These are phyloP conservation scores for Aporophyla lueneburgensis DNA, from an alignment of 2,888 invertebrate genomes.

Conservation along the genomic window DNA sequence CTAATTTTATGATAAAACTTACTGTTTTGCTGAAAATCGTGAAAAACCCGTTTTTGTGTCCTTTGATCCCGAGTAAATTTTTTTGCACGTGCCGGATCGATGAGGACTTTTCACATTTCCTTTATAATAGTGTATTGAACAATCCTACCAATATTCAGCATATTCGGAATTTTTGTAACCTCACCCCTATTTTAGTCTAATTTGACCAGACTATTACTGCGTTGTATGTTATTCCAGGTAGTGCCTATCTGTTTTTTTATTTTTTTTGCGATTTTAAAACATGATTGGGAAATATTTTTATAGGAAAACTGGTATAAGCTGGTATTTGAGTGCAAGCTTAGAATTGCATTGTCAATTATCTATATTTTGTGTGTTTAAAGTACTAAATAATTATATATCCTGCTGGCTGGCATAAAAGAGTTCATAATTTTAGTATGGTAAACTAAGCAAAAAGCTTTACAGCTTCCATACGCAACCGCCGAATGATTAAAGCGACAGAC, in stretches of 20 bases:
- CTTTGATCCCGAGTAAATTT: too few species aligned
- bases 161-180: too few species aligned
- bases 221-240: conserved; percentile 1
- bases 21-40: too few species aligned
- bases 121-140: too few species aligned
- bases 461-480: not conserved
- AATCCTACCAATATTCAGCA: too few species aligned
- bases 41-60: too few species aligned
- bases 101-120: too few species aligned
- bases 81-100: too few species aligned
- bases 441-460: not conserved
- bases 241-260: not conserved
- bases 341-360: not conserved
- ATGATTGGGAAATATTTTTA: not conserved
- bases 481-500: not conserved
- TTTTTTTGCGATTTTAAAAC: not conserved
- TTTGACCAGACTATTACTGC: too few species aligned
- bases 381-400: not conserved
- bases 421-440: not conserved
- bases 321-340: not conserved
- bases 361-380: not conserved
- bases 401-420: too few species aligned
- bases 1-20: too few species aligned
- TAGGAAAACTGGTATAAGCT: not conserved
- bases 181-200: too few species aligned